A percentile compares a stretch with the other conserved stretches of the same genome.
These are phyloP conservation scores for Magallana gigas DNA, from an alignment of 1,140 invertebrate species.

Conservation along the genomic window DNA sequence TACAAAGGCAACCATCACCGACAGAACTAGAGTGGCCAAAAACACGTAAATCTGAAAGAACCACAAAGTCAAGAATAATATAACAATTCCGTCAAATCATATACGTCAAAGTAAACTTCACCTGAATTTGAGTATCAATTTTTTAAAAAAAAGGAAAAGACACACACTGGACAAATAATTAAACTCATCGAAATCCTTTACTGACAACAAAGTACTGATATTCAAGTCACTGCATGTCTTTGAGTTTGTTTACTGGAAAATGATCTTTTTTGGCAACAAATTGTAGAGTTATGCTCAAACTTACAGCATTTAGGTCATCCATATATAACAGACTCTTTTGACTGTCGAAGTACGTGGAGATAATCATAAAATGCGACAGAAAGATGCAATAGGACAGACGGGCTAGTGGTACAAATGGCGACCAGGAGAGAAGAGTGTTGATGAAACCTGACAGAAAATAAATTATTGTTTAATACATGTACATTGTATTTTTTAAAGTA, in stretches of 20 bases:
- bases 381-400: conserved; percentile 94
- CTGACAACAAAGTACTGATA: too few species aligned
- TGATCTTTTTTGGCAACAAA: too few species aligned
- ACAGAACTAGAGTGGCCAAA: conserved; percentile 71
- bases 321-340: not conserved
- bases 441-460: conserved; percentile 81
- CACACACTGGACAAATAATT: too few species aligned
- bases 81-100: too few species aligned
- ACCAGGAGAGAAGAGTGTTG: conserved; percentile 87
- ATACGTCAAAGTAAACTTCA: too few species aligned
- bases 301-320: not conserved
- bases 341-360: conserved; percentile 39
- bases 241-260: too few species aligned
- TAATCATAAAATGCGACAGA: conserved; percentile 85
- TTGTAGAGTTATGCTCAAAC: not conserved
- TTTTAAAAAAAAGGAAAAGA: too few species aligned
- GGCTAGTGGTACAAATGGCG: conserved; percentile 89
- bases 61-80: not conserved
- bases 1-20: conserved; percentile 70
- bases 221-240: too few species aligned
- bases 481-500: not conserved
- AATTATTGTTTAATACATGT: not conserved
- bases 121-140: too few species aligned
- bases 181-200: too few species aligned
- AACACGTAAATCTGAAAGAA: conserved; percentile 65